A percentile compares a stretch with the other conserved stretches of the same genome.
Evolutionary conservation across 2,888 invertebrate genomes (phyloP).

Genomic region (Drosophila buzzatii): DNA sequence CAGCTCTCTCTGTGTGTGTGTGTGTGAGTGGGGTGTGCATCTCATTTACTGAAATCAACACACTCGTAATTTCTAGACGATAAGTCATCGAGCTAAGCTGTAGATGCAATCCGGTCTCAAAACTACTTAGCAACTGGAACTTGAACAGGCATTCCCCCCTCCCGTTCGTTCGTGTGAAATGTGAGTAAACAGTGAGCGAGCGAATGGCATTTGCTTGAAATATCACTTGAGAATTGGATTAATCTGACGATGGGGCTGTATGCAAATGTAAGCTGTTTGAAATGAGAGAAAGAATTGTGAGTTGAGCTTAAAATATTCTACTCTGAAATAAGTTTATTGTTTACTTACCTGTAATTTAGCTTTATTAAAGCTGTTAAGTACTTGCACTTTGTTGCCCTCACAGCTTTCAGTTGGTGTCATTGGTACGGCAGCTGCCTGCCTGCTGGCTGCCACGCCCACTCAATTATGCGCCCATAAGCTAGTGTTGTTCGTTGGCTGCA

Average conservation of each 20-base stretch:
- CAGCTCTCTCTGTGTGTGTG: neutral
- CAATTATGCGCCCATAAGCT: slow-evolving; percentile 57
- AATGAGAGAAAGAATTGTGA: neutral
- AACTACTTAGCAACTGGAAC: slow-evolving; percentile 26
- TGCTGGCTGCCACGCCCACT: slow-evolving; percentile 63
- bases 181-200: neutral
- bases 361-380: neutral
- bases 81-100: slow-evolving; percentile 67
- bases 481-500: slow-evolving; percentile 38
- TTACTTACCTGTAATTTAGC: neutral
- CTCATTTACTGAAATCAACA: slow-evolving; percentile 53
- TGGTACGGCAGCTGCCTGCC: slow-evolving; percentile 1
- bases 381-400: neutral
- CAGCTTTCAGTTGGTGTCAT: slow-evolving; percentile 39
- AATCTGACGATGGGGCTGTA: neutral
- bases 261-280: neutral
- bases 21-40: neutral
- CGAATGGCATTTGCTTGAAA: slow-evolving; percentile 31
- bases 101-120: slow-evolving; percentile 14
- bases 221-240: neutral
- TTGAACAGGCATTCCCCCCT: neutral
- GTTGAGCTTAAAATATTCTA: neutral
- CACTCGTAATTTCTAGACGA: slow-evolving; percentile 67
- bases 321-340: no score
- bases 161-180: neutral